These are phyloP conservation scores for Gopherus evgoodei DNA, from an alignment of 2,113 vertebrate species.

Conservation along the genomic window DNA sequence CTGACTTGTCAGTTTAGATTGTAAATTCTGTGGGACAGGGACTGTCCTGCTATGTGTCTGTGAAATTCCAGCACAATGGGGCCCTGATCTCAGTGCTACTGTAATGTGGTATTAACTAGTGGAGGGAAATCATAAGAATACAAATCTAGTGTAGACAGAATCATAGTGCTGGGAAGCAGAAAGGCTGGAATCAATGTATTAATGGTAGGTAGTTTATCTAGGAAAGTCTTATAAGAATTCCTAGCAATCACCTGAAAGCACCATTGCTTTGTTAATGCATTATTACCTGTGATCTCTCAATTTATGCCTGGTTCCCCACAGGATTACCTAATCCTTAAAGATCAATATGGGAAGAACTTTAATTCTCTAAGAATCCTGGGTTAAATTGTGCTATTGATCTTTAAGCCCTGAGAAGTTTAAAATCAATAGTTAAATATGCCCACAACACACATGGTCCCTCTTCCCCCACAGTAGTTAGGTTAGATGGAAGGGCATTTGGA, in stretches of 20 bases:
- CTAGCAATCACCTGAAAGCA: slow-evolving; percentile 51
- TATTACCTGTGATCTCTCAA: slow-evolving; percentile 67
- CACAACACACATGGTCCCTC: background rate
- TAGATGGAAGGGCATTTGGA: background rate
- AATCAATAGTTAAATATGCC: background rate
- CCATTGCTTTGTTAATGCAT: slow-evolving; percentile 68
- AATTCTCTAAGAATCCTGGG: background rate
- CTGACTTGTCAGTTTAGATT: no score
- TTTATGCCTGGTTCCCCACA: slow-evolving; percentile 55
- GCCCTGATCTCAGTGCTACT: background rate
- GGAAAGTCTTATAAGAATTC: slow-evolving; percentile 63
- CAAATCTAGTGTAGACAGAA: background rate
- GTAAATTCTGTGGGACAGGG: no score
- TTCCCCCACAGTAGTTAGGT: background rate
- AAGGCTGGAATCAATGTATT: slow-evolving; percentile 35
- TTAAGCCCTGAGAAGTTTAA: background rate
- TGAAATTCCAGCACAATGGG: background rate
- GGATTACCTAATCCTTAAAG: background rate
- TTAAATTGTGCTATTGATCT: background rate
- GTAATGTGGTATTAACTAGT: background rate
- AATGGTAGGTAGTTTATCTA: slow-evolving; percentile 65
- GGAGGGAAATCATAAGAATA: background rate
- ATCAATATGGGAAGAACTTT: background rate
- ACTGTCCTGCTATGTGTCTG: background rate
- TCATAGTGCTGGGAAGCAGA: background rate